Conservation (phyloP, 2,888 invertebrate species). For the Drosophila pullipes region DNA sequence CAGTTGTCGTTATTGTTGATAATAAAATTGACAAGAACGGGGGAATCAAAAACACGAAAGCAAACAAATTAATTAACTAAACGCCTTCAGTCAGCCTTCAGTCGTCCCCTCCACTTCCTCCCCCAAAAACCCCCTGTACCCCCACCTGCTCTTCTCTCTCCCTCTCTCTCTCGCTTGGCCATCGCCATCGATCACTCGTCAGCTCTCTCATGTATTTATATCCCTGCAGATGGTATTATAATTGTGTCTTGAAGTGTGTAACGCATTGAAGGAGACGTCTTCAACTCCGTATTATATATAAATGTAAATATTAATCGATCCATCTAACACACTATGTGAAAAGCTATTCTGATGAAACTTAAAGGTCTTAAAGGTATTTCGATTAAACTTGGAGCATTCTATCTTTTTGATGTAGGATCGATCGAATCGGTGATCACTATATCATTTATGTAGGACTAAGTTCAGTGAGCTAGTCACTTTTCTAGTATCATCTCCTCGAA, state of each 20-base stretch:
- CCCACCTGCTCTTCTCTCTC: background rate
- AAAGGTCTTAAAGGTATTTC: background rate
- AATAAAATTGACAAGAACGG: constrained; percentile 48
- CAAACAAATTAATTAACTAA: constrained; percentile 72
- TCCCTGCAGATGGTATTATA: background rate
- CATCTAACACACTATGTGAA: background rate
- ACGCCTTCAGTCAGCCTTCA: constrained; percentile 1
- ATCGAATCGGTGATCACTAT: background rate
- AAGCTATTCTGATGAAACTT: background rate
- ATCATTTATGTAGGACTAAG: background rate
- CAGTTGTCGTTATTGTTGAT: constrained; percentile 36
- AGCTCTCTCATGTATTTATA: background rate
- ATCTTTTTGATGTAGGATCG: background rate
- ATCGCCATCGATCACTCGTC: background rate
- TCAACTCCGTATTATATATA: background rate
- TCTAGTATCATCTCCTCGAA: background rate
- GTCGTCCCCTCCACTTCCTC: constrained; percentile 2
- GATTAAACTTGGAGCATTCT: background rate
- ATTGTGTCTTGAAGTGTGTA: background rate
- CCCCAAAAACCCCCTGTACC: background rate
- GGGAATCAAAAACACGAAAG: constrained; percentile 39
- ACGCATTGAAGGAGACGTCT: background rate
- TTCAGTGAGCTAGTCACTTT: background rate
- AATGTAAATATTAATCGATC: background rate
- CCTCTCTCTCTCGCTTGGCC: background rate